Conservation (phyloP, 2,797 vertebrate genomes). For the Garrulus glandarius region DNA sequence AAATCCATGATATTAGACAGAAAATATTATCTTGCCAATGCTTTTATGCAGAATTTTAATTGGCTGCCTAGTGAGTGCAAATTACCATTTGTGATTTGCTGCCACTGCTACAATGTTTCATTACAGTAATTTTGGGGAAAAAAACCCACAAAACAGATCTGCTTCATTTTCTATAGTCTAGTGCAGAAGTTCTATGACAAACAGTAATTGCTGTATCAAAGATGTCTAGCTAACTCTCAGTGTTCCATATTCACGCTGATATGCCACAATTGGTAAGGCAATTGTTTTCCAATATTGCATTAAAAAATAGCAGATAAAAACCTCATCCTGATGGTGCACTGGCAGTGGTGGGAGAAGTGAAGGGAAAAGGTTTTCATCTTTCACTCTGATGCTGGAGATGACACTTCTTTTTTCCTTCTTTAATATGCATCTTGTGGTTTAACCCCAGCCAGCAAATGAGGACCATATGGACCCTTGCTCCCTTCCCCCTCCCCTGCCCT, state of each 20-base stretch:
- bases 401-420: background rate
- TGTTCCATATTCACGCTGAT: background rate
- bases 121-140: slow-evolving; percentile 5
- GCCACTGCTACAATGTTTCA: background rate
- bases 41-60: slow-evolving; percentile 43
- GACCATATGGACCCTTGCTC: background rate
- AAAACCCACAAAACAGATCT: background rate
- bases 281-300: background rate
- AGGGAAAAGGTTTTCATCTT: background rate
- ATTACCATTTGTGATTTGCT: slow-evolving; percentile 43
- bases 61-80: slow-evolving; percentile 34
- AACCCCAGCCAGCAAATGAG: background rate
- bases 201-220: background rate
- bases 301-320: background rate
- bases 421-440: background rate
- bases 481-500: background rate
- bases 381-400: background rate
- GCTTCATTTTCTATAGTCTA: background rate
- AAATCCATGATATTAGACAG: slow-evolving; percentile 14
- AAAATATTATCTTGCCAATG: slow-evolving; percentile 35
- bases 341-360: background rate
- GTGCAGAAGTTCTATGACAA: background rate
- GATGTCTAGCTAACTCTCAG: background rate
- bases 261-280: background rate
- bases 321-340: background rate